These are phyloP conservation scores for Takifugu flavidus DNA, from an alignment of 2,113 vertebrate genomes.

Conservation along the genomic window DNA sequence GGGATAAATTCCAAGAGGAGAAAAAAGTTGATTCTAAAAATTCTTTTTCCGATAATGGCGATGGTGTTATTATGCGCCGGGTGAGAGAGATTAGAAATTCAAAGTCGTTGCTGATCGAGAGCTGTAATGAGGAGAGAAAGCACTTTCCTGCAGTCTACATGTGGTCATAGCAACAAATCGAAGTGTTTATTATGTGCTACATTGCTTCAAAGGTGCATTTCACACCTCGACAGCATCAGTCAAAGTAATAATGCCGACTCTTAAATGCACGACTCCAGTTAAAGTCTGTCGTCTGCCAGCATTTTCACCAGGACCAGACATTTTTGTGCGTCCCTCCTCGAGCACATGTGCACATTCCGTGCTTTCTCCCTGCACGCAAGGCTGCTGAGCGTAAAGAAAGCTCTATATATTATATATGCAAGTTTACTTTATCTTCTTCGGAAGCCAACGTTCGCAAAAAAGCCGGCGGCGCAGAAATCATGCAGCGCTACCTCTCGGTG, in stretches of 20 bases:
- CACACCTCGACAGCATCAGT: no score
- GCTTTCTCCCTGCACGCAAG: conserved; percentile 12
- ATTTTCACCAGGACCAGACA: no score
- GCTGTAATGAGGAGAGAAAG: background rate
- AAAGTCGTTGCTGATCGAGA: background rate
- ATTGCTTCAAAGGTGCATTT: no score
- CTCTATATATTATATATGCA: background rate
- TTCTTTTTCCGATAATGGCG: background rate
- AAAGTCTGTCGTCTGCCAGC: no score
- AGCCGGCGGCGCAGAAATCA: conserved; percentile 17
- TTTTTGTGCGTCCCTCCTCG: no score
- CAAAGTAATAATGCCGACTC: no score
- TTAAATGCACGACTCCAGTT: no score
- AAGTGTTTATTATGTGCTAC: no score
- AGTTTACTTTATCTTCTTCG: conserved; percentile 30
- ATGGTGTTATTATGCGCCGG: background rate
- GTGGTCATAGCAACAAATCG: no score
- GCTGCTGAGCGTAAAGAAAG: background rate
- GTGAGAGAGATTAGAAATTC: background rate
- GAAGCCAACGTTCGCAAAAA: conserved; percentile 26
- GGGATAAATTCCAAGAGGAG: background rate
- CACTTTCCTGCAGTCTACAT: no score
- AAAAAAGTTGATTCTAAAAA: conserved; percentile 7
- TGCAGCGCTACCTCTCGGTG: conserved; percentile 15
- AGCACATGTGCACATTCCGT: background rate